phyloP scores from a whole-genome alignment of 2,797 vertebrate species.

The Falco naumanni region DNA sequence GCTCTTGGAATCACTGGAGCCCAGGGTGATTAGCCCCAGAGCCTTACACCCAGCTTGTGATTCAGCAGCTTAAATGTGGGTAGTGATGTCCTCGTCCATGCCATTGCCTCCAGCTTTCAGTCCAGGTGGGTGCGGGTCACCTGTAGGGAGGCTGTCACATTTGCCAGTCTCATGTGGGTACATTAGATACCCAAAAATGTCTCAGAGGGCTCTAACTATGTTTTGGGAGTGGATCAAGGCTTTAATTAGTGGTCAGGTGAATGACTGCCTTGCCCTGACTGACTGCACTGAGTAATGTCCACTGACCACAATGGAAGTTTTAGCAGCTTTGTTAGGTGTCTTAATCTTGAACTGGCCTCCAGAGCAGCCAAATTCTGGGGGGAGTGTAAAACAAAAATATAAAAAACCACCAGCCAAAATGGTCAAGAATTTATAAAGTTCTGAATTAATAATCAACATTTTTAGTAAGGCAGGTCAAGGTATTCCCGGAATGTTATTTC shows the following conservation, averaged over 20 bases:
- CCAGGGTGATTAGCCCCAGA: not conserved
- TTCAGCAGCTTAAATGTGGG: not conserved
- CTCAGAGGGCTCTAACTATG: not conserved
- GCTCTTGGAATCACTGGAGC: not conserved
- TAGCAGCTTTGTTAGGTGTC: not conserved
- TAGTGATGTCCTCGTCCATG: not conserved
- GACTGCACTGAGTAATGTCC: not conserved
- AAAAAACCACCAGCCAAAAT: not conserved
- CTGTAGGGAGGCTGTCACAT: not conserved
- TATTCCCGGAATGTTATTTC: slow-evolving; percentile 4
- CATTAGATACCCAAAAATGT: not conserved
- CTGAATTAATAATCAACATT: not conserved
- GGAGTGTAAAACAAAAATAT: not conserved
- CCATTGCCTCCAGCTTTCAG: not conserved
- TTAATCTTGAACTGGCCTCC: not conserved
- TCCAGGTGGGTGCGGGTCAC: not conserved
- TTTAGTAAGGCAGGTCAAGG: not conserved
- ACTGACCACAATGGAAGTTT: not conserved
- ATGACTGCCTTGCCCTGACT: not conserved
- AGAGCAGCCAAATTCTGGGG: not conserved
- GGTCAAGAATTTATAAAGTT: not conserved
- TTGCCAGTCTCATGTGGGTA: not conserved
- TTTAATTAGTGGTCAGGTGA: not conserved
- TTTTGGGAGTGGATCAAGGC: not conserved
- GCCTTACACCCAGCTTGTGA: not conserved